A percentile compares a stretch with the other conserved stretches of the same genome.
phyloP scores from a whole-genome alignment of 2,888 invertebrate species.

The Phalangium opilio region DNA sequence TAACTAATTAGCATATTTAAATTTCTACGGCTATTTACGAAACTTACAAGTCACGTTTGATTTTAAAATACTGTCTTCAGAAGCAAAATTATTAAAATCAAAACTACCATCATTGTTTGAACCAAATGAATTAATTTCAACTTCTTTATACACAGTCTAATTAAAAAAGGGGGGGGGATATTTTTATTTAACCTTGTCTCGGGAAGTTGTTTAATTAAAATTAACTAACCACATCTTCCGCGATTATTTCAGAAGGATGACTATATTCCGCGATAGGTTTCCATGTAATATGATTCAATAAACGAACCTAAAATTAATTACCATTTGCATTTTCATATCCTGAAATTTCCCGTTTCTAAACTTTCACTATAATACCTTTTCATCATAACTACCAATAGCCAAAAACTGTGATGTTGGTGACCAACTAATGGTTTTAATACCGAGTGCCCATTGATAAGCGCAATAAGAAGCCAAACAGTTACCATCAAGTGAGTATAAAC shows the following conservation, averaged over 20 bases:
- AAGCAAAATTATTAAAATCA: too few species aligned
- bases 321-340: too few species aligned
- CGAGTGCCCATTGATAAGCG: constrained; percentile 30
- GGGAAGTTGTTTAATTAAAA: not conserved
- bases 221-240: not conserved
- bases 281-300: constrained; percentile 1
- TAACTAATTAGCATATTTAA: too few species aligned
- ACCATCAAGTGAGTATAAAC: constrained; percentile 31
- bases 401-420: constrained; percentile 33
- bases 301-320: not conserved
- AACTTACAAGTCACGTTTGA: too few species aligned
- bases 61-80: too few species aligned
- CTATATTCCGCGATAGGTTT: not conserved
- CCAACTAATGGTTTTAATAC: constrained; percentile 31
- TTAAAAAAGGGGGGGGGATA: too few species aligned
- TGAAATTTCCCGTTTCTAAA: not conserved
- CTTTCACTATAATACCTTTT: constrained; percentile 25
- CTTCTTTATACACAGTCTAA: too few species aligned
- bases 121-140: too few species aligned
- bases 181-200: too few species aligned
- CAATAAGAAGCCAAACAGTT: constrained; percentile 29
- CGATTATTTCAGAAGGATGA: not conserved
- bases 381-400: constrained; percentile 33
- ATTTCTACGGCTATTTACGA: too few species aligned
- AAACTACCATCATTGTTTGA: too few species aligned